Base-by-base conservation (phyloP, 1,140 invertebrate genomes). In the Lordiphosa mommai region DNA sequence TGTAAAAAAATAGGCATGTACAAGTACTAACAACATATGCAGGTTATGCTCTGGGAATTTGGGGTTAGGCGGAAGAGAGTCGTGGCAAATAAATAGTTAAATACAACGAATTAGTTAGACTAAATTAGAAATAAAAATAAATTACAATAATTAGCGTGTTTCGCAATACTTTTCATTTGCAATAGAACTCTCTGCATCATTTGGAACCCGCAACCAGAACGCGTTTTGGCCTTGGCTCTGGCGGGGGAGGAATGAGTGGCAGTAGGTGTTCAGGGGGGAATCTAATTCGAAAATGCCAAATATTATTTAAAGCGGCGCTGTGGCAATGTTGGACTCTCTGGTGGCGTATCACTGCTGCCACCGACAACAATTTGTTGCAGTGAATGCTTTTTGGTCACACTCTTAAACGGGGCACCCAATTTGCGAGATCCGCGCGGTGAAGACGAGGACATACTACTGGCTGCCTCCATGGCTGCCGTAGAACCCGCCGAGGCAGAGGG, bases 371-470 rank as follows among this genome's bases (percentile, higher is more conserved):
- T 84, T 72, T 90, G 58, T n/a, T 89, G 86, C 40, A 79, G 56
- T 1, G 82, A 76, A 33, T 74, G 74, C 61, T 89, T 76, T 53
- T 86, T 82, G 88, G 90, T 89, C 36, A 88, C 88, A 48, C 67
- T 80, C 67, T 91, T 91, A 37, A 91, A 89, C 34, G 89, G 90
- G 4, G 86, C 70, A 3, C 90, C 89, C 16, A 91, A 65, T 69
- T 91, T 91, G 38, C 91, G 90, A 5, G 89, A 55, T 10, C 90
- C 90, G 8, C 90, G 76, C 1, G 90, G 90, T 12, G 90, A 91
- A 12, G 74, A 52, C 12, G 85, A 74, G 1, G 53, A 23, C 47
- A 72, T 40, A 66, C 61, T 66, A 4, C 66, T 65, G 38, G 65
- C 80, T 14, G 71, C 74, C 50, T 88, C 86, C 86, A 88, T 88